Base-by-base conservation (phyloP, 2,888 invertebrate genomes). In the Leptogaster cylindrica region DNA sequence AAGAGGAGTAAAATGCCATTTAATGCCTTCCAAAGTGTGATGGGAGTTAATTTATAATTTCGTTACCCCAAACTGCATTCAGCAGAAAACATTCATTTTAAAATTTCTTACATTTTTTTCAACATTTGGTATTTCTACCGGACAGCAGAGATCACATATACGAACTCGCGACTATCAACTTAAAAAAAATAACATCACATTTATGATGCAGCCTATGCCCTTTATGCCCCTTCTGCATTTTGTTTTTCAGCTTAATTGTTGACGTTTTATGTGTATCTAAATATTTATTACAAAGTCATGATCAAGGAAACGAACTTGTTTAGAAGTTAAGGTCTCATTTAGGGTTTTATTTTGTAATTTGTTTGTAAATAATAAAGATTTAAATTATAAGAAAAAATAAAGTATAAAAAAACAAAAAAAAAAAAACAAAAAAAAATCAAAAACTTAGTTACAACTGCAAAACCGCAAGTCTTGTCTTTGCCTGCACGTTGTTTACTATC, bases 1-100 rank as follows among this genome's bases (percentile, higher is more conserved):
- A 94, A 78, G 93, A 93, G 77, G 92, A 87, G 73, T 79, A 80
- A 80, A 83, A 83, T 31, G 82, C 67, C n/a, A n/a, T n/a, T n/a
- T n/a, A n/a, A n/a, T n/a, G n/a, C n/a, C n/a, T n/a, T n/a, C n/a
- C n/a, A n/a, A n/a, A n/a, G n/a, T n/a, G n/a, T n/a, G n/a, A n/a
- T n/a, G n/a, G n/a, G n/a, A n/a, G n/a, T n/a, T n/a, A n/a, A n/a
- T n/a, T n/a, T n/a, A n/a, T n/a, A n/a, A n/a, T n/a, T n/a, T n/a
- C n/a, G n/a, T n/a, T n/a, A n/a, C n/a, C n/a, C n/a, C n/a, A n/a
- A n/a, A n/a, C n/a, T n/a, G n/a, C n/a, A n/a, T n/a, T n/a, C n/a
- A n/a, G n/a, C n/a, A n/a, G n/a, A n/a, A n/a, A n/a, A n/a, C n/a
- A n/a, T n/a, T 31, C 10, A 31, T 10, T 31, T 31, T 36, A 31